Percentiles rank a stretch among this genome's conserved stretches.
These are phyloP conservation scores for Genyomyrus donnyi DNA, from an alignment of 2,113 vertebrate genomes.

Conservation along the genomic window DNA sequence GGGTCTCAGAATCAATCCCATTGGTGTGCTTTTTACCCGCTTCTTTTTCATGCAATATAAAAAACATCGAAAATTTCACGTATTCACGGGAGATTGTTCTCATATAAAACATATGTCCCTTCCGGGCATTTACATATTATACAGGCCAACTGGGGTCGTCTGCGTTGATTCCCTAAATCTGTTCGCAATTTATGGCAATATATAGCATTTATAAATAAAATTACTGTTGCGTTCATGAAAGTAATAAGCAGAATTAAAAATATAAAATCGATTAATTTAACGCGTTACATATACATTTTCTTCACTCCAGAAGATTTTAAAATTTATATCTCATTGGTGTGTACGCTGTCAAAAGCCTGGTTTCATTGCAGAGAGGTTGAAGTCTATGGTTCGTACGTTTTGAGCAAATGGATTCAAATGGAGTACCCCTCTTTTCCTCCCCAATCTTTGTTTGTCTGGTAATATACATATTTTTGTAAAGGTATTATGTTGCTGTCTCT, in stretches of 20 bases:
- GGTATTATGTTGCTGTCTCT: slow-evolving; percentile 64
- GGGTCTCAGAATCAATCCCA: not conserved
- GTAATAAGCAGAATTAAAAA: not conserved
- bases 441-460: slow-evolving; percentile 62
- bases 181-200: not conserved
- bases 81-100: slow-evolving; percentile 67
- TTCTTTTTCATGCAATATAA: slow-evolving; percentile 13
- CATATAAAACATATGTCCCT: slow-evolving; percentile 77
- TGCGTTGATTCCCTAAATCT: slow-evolving; percentile 15
- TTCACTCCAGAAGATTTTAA: not conserved
- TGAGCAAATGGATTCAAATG: slow-evolving; percentile 52
- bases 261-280: not conserved
- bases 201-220: not conserved
- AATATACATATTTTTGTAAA: slow-evolving; percentile 61
- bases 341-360: slow-evolving; percentile 35
- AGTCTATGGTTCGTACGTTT: slow-evolving; percentile 55
- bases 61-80: slow-evolving; percentile 50
- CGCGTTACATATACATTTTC: not conserved
- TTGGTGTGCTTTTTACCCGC: not conserved
- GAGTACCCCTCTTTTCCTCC: slow-evolving; percentile 40
- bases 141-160: slow-evolving; percentile 48
- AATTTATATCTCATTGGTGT: slow-evolving; percentile 31
- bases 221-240: not conserved
- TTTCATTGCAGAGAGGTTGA: slow-evolving; percentile 49
- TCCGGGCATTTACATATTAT: slow-evolving; percentile 63